These are phyloP conservation scores for Pinna nobilis DNA, from an alignment of 1,140 invertebrate species.

Conservation along the genomic window DNA sequence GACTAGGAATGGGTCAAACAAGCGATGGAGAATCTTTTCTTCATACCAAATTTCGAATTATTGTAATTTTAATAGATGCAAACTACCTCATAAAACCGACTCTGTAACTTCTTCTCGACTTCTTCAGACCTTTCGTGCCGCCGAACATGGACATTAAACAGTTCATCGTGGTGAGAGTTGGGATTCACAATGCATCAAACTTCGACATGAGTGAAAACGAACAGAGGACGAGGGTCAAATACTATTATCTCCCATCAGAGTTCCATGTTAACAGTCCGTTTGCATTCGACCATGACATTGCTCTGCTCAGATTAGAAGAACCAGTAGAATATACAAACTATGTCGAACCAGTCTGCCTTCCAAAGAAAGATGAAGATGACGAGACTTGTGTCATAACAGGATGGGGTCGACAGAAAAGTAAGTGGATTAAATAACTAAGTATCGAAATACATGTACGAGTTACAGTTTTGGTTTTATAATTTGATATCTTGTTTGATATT, in stretches of 20 bases:
- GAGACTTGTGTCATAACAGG: constrained; percentile 8
- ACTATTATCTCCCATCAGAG: neutral
- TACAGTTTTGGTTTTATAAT: neutral
- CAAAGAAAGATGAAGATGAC: no score
- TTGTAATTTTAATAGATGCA: neutral
- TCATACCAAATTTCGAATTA: no score
- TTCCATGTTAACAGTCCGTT: neutral
- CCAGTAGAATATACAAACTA: neutral
- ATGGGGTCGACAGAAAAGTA: constrained; percentile 13
- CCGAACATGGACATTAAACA: neutral
- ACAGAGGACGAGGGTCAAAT: neutral
- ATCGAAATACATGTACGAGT: neutral
- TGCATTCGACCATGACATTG: constrained; percentile 9
- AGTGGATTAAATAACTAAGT: neutral
- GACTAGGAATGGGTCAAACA: no score
- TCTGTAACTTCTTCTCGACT: neutral
- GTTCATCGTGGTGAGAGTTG: neutral
- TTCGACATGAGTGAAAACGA: neutral
- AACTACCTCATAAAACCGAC: no score
- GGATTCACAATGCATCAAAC: constrained; percentile 2
- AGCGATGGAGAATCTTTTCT: no score
- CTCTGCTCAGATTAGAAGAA: neutral
- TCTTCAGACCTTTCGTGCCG: neutral
- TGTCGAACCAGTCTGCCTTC: neutral
- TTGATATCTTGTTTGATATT: neutral